phyloP scores from a whole-genome alignment of 2,888 invertebrate species.

The Laothoe populi region DNA sequence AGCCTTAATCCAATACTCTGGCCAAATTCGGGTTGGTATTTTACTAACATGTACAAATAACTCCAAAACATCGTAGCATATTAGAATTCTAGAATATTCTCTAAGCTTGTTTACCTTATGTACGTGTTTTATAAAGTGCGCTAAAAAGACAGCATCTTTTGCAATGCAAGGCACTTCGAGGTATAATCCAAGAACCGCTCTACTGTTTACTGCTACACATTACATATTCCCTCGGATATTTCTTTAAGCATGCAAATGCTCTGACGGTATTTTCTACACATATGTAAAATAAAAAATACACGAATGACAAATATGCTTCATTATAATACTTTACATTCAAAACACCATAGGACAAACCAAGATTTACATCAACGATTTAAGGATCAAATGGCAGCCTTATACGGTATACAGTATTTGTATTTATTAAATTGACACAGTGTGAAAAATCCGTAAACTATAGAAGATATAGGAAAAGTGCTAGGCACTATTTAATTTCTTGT shows the following conservation, averaged over 20 bases:
- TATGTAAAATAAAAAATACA: not conserved
- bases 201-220: constrained; percentile 10
- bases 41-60: too few species aligned
- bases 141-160: constrained; percentile 15
- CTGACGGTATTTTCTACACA: not conserved
- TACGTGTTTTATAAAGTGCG: constrained; percentile 10
- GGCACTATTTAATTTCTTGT: too few species aligned
- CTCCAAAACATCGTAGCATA: not conserved
- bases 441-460: too few species aligned
- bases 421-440: too few species aligned
- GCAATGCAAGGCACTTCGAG: constrained; percentile 6
- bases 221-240: constrained; percentile 21
- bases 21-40: too few species aligned
- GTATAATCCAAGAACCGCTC: constrained; percentile 16
- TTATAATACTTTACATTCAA: not conserved
- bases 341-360: not conserved
- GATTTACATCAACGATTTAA: too few species aligned
- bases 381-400: too few species aligned
- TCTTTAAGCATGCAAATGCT: constrained; percentile 19
- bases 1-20: too few species aligned
- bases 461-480: too few species aligned
- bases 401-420: too few species aligned
- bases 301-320: not conserved
- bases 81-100: not conserved
- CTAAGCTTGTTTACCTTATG: not conserved